Evolutionary conservation across 1,140 invertebrate genomes (phyloP), one percentile per base, ranked within the genome.

Genomic region (Triops longicaudatus): DNA sequence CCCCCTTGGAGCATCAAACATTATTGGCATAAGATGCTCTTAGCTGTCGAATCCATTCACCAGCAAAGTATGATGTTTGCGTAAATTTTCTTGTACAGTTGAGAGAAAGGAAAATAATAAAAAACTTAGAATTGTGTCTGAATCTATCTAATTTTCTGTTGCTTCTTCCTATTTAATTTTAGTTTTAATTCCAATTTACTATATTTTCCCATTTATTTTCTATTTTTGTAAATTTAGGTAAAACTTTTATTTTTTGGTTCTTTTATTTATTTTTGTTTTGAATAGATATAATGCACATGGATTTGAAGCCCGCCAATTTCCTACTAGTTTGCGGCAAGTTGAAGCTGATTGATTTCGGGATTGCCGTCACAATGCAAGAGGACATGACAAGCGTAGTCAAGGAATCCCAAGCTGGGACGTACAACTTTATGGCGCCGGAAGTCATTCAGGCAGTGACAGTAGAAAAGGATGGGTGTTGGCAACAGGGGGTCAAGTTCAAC

Each of bases 271-370:
- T 78, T 73, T 79, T 80, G 79, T 79, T 79, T 78, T 82, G 85
- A 87, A 7, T 83, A 94, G 93, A 92, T 72, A 93, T 98, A 14
- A 94, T 98, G 77, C 97, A 98, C 86, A 94, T 94, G 0, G 97
- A 99, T 85, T 85, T 99, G 77, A 99, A 99, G 84, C 97, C 97
- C 12, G 95, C 95, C 1, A 99, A 99, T 85, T 99, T 99, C 85
- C 86, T 99, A 12, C 85, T 97, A 80, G 93, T 96, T 27, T 88
- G 88, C 78, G 94, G 93, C 4, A 87, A 90, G 73, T 84, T 99
- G 5, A 99, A 98, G 86, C 85, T 99, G 27, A 99, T 99, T 79
- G 97, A 99, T 86, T 99, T 99, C 86, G 97, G 97, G 27, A 99
- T 99, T 81, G 93, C 97, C n/a, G 93, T 94, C 73, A 90, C 90